These are phyloP conservation scores for Muscicapa striata DNA, from an alignment of 2,797 vertebrate genomes.

Conservation along the genomic window DNA sequence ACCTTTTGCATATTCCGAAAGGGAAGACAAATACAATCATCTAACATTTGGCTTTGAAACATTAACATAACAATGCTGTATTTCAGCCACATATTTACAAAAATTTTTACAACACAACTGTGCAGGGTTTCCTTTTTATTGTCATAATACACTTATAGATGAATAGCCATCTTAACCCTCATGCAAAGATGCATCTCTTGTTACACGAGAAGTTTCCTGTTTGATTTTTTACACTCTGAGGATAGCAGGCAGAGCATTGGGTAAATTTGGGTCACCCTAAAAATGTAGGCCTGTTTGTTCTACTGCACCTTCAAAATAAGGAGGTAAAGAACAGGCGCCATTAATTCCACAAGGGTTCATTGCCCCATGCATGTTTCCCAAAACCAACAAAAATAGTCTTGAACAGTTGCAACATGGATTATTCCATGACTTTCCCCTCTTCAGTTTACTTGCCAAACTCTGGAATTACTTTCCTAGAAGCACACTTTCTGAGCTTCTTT, in stretches of 20 bases:
- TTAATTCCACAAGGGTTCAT: constrained; percentile 56
- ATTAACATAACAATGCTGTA: constrained; percentile 69
- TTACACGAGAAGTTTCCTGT: constrained; percentile 47
- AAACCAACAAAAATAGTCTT: constrained; percentile 51
- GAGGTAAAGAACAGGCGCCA: constrained; percentile 62
- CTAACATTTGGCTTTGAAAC: constrained; percentile 73
- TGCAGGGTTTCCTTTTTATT: constrained; percentile 44
- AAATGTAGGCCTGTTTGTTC: constrained; percentile 49
- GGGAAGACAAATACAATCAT: constrained; percentile 59
- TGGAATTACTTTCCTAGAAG: constrained; percentile 65
- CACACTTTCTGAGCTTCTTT: constrained; percentile 62
- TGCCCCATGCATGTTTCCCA: constrained; percentile 34
- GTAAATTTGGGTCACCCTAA: constrained; percentile 50
- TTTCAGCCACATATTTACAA: constrained; percentile 80
- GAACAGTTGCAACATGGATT: constrained; percentile 32
- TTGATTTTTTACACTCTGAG: background rate
- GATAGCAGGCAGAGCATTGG: constrained; percentile 14
- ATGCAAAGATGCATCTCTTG: constrained; percentile 57
- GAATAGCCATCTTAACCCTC: constrained; percentile 68
- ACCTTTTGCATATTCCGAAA: constrained; percentile 59
- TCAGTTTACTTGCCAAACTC: constrained; percentile 60
- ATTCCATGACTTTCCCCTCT: constrained; percentile 54
- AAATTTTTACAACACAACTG: constrained; percentile 70
- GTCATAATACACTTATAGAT: constrained; percentile 62
- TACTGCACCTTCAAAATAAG: constrained; percentile 66